Evolutionary conservation across 2,888 invertebrate genomes (phyloP).

Genomic region (Drosophila mayaguana): DNA sequence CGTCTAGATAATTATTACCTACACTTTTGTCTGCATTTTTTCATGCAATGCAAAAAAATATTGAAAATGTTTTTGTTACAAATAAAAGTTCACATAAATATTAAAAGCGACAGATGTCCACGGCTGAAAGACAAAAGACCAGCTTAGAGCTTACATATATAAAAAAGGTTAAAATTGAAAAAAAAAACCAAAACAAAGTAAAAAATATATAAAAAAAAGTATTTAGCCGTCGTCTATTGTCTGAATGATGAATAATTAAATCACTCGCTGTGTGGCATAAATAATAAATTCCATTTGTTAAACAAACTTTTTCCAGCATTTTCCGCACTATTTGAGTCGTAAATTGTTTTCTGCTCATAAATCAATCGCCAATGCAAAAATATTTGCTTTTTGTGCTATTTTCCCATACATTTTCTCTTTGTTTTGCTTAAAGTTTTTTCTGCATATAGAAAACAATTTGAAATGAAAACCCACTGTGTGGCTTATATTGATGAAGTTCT

Average conservation of each 20-base stretch:
- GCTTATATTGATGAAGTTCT: slow-evolving; percentile 44
- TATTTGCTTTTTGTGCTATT: slow-evolving; percentile 32
- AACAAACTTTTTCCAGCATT: slow-evolving; percentile 60
- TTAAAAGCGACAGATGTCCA: slow-evolving; percentile 67
- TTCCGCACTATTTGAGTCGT: slow-evolving; percentile 75
- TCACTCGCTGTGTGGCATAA: slow-evolving; percentile 46
- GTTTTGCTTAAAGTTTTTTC: slow-evolving; percentile 20
- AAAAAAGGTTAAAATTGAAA: background rate
- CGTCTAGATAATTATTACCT: slow-evolving; percentile 64
- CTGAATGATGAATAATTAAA: slow-evolving; percentile 67
- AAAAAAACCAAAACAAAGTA: slow-evolving; percentile 13
- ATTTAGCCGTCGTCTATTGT: slow-evolving; percentile 41
- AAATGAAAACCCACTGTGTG: slow-evolving; percentile 3
- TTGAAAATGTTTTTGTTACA: slow-evolving; percentile 49
- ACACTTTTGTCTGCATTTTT: slow-evolving; percentile 25
- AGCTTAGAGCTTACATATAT: slow-evolving; percentile 54
- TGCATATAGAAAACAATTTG: slow-evolving; percentile 1
- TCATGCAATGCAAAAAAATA: slow-evolving; percentile 51
- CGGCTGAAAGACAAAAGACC: slow-evolving; percentile 50
- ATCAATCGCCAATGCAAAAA: slow-evolving; percentile 65
- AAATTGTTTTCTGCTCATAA: slow-evolving; percentile 70
- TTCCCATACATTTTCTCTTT: slow-evolving; percentile 6
- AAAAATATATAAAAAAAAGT: background rate
- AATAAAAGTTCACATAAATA: slow-evolving; percentile 63
- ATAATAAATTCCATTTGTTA: slow-evolving; percentile 57